Evolutionary conservation across 2,797 vertebrate genomes (phyloP), one percentile per base, ranked within the genome.

Genomic region (Atherinosoma microstoma): DNA sequence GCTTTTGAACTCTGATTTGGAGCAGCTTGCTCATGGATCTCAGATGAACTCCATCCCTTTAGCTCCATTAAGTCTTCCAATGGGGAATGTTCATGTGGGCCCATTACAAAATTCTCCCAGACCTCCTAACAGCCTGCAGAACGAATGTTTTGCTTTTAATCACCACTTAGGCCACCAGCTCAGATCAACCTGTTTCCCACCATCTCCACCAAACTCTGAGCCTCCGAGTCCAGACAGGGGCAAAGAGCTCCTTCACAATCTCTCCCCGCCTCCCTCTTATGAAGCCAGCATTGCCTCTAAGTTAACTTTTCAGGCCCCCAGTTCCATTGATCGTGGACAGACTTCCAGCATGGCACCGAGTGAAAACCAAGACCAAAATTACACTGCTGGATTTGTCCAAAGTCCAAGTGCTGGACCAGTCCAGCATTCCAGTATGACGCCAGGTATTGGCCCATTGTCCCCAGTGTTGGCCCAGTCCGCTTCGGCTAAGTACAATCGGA

Each of bases 261-360:
- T 98, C 86, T 97, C 96, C 34, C 97, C 96, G 29, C 98, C 98
- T 79, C 97, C 97, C 0, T 98, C 97, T 0, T 98, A 99, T 0
- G 96, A 97, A 6, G 97, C 96, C 86, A 98, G 96, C 73, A 96
- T 99, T 42, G 97, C 98, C 74, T 98, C 96, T 5, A 99, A 98
- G 81, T 86, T 98, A 91, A 95, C 92, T 0, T 95, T 96, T 87
- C 96, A 96, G 76, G 95, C 92, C 68, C 92, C 92, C 0, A 93
- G 91, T 84, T 90, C 74, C 27, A 4, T 92, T 59, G 74, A 77
- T 35, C 69, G 45, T 13, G 79, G 76, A 51, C 87, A 84, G 38
- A 71, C 64, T 6, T 58, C 76, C 24, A 58, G 70, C 45, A 57
- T 51, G 18, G 68, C 73, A 22, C 58, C 61, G 6, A 58, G 45